phyloP scores from a whole-genome alignment of 2,113 vertebrate genomes.

The Acanthochromis polyacanthus region DNA sequence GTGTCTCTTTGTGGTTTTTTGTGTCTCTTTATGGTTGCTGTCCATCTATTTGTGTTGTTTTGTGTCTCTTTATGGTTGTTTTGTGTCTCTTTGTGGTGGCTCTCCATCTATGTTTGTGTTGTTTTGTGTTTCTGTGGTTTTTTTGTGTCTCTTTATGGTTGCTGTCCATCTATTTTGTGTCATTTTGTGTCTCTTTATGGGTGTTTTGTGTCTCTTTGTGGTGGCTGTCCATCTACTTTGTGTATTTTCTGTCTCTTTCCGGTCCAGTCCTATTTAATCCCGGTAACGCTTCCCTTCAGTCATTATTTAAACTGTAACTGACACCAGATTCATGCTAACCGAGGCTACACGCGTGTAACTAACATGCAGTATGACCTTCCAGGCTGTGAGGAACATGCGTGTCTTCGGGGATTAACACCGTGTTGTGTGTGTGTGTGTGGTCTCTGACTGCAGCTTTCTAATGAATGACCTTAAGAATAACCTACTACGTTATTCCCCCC shows the following conservation, averaged over 20 bases:
- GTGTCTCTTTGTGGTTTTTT: neutral
- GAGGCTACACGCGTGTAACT: constrained; percentile 39
- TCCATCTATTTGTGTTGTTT: too few species aligned
- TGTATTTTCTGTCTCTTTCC: constrained; percentile 19
- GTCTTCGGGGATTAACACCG: constrained; percentile 51
- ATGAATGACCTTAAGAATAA: constrained; percentile 76
- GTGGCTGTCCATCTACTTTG: constrained; percentile 37
- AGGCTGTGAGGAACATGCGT: constrained; percentile 55
- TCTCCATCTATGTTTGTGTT: too few species aligned
- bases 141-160: constrained; percentile 40
- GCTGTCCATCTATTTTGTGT: constrained; percentile 52
- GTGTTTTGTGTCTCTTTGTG: constrained; percentile 34
- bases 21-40: too few species aligned
- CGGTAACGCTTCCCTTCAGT: constrained; percentile 60
- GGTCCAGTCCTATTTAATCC: constrained; percentile 72
- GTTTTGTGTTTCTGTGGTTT: too few species aligned
- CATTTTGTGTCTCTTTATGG: too few species aligned
- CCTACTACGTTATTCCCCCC: constrained; percentile 67
- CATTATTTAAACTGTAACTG: constrained; percentile 71
- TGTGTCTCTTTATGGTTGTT: constrained; percentile 20
- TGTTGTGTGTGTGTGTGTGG: neutral
- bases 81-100: constrained; percentile 32
- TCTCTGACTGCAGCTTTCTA: constrained; percentile 61
- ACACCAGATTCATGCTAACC: constrained; percentile 26
- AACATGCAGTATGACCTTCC: constrained; percentile 64